These are phyloP conservation scores for Odontomachus brunneus DNA, from an alignment of 1,140 invertebrate genomes.

Conservation along the genomic window DNA sequence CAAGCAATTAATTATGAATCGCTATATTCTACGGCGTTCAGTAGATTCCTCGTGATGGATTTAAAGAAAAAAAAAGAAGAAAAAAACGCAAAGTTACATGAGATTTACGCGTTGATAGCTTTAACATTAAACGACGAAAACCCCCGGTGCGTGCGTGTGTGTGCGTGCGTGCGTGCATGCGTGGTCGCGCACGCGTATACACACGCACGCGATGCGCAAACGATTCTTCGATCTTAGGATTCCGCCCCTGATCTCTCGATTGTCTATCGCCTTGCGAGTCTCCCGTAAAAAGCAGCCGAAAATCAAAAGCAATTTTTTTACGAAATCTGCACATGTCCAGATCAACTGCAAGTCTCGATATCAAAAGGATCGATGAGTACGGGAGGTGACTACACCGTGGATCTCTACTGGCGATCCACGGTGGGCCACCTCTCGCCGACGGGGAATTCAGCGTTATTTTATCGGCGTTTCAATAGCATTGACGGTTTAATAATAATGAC, in stretches of 20 bases:
- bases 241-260: constrained; percentile 37
- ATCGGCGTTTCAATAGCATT: constrained; percentile 25
- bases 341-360: constrained; percentile 37
- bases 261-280: constrained; percentile 35
- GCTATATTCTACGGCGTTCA: constrained; percentile 53
- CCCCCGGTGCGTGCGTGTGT: constrained; percentile 12
- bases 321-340: constrained; percentile 22
- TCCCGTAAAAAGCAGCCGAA: constrained; percentile 62
- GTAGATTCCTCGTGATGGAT: constrained; percentile 40
- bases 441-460: constrained; percentile 26
- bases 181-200: not conserved
- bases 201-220: not conserved
- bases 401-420: constrained; percentile 3
- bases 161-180: not conserved
- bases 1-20: constrained; percentile 60
- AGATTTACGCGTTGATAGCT: constrained; percentile 39
- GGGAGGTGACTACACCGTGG: not conserved
- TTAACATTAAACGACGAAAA: constrained; percentile 33
- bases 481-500: constrained; percentile 52
- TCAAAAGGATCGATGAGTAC: constrained; percentile 43
- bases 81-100: constrained; percentile 4
- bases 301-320: constrained; percentile 76
- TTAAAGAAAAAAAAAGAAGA: not conserved
- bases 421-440: not conserved
- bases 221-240: constrained; percentile 29